A percentile compares a stretch with the other conserved stretches of the same genome.
Evolutionary conservation across 2,113 vertebrate genomes (phyloP).

Genomic region (Nipponia nippon): DNA sequence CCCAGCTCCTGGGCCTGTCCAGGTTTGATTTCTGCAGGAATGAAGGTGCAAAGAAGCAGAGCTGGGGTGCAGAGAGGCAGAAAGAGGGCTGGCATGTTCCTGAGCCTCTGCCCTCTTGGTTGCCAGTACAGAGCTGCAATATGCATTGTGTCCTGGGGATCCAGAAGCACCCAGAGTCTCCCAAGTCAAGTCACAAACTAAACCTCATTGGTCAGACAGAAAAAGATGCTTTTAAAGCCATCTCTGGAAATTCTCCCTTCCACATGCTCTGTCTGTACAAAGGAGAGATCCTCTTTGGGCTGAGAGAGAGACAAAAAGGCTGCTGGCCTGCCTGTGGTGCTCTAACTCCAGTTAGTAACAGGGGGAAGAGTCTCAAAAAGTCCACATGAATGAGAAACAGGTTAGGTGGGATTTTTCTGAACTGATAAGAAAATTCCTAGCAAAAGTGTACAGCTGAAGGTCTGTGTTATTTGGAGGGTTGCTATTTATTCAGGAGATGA

Average conservation of each 20-base stretch:
- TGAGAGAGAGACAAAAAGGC: background rate
- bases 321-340: background rate
- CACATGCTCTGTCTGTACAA: background rate
- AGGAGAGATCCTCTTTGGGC: background rate
- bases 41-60: background rate
- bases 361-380: background rate
- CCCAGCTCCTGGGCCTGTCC: background rate
- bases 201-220: background rate
- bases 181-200: background rate
- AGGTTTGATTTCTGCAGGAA: background rate
- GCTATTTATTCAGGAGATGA: background rate
- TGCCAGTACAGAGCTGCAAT: background rate
- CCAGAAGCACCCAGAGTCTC: background rate
- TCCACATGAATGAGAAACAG: background rate
- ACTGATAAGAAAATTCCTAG: background rate
- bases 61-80: background rate
- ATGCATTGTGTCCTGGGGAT: background rate
- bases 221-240: background rate
- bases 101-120: background rate
- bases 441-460: background rate
- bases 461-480: background rate
- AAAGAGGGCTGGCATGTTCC: background rate
- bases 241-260: background rate
- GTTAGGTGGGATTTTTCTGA: background rate
- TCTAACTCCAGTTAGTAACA: background rate